Evolutionary conservation across 2,888 invertebrate genomes (phyloP), one percentile per base, ranked within the genome.

Genomic region (Drosophila borealis): DNA sequence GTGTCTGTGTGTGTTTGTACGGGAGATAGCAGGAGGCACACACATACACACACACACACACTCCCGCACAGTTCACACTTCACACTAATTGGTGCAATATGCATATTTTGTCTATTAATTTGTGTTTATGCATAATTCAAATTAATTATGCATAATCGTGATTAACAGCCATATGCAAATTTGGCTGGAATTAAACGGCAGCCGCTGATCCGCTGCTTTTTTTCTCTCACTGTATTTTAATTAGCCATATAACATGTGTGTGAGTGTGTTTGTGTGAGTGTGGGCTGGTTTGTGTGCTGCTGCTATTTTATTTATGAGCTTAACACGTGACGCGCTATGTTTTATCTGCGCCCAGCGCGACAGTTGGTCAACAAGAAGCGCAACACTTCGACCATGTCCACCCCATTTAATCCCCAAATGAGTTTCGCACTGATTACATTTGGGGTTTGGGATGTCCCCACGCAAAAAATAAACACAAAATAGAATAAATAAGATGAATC

Each of bases 81-180:
- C 14, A 49, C 44, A 45, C 70, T 89, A 89, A 82, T 82, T 82
- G 89, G 68, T 71, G 84, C 88, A 80, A 77, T 87, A 80, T 82
- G 87, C 89, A 75, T 80, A 88, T 80, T 87, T 84, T 81, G 89
- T 87, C 88, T 78, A 84, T 84, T 89, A 89, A 88, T 84, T 89
- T 84, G 88, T 78, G 88, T 87, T 84, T 88, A 75, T 75, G 83
- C 83, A 89, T 84, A 84, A 84, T 84, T 84, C 70, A 71, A 79
- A 88, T 84, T 89, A 84, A 84, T 84, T 84, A 84, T 89, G 88
- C 89, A 87, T 83, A 87, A 84, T 87, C 81, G 82, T 89, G 83
- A 87, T 83, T 83, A 89, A 83, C 88, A 81, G 85, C 72, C 81
- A 65, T 89, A 81, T 82, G 89, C 81, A 82, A 88, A 82, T 88